These are phyloP conservation scores for Lysandra bellargus DNA, from an alignment of 2,888 invertebrate genomes.

Conservation along the genomic window DNA sequence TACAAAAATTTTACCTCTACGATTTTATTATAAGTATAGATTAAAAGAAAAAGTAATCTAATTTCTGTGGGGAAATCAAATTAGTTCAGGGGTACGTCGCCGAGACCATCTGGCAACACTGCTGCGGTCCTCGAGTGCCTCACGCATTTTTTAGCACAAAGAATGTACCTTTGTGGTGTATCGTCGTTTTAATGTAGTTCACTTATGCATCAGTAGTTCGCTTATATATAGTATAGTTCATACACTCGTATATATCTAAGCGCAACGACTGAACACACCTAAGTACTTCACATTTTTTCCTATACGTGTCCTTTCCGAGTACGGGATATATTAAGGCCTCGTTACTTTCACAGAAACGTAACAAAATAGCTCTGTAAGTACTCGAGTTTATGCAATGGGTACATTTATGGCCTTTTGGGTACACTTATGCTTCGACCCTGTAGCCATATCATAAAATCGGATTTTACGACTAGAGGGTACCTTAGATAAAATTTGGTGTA, in stretches of 20 bases:
- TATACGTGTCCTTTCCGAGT: not conserved
- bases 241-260: not conserved
- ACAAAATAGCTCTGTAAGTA: not conserved
- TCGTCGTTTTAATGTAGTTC: too few species aligned
- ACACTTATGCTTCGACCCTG: conserved; percentile 10
- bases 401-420: conserved; percentile 10
- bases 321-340: conserved; percentile 1
- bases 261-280: not conserved
- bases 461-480: not conserved
- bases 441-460: conserved; percentile 12
- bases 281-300: not conserved
- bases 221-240: not conserved
- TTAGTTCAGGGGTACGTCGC: too few species aligned
- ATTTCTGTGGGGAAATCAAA: too few species aligned
- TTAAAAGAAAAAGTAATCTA: too few species aligned
- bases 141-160: too few species aligned
- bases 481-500: not conserved
- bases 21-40: too few species aligned
- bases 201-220: not conserved
- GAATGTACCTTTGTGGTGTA: too few species aligned
- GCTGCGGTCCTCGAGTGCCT: too few species aligned
- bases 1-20: too few species aligned
- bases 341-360: conserved; percentile 6
- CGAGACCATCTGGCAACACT: too few species aligned
- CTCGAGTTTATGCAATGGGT: conserved; percentile 4